Evolutionary conservation across 2,888 invertebrate species (phyloP), one percentile per base, ranked within the genome.

Genomic region (Toxonevra muliebris): DNA sequence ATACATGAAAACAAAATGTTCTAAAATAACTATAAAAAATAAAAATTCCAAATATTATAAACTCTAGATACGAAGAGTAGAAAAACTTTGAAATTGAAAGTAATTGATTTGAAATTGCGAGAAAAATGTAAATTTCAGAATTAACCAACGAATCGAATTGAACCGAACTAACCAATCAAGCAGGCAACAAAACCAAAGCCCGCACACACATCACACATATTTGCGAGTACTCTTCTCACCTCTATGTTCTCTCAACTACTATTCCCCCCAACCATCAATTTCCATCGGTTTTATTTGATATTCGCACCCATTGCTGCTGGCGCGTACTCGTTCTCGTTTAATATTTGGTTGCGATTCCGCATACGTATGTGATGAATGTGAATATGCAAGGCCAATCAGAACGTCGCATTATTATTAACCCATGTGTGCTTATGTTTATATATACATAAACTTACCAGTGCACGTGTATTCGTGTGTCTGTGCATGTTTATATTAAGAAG

Each of bases 311-410:
- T 30, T 30, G 30, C 30, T 48, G 48, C 57, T 55, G 7, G 17
- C 45, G 20, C 50, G 19, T 58, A 30, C 40, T 13, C 13, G 74
- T 79, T 80, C 79, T 75, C 76, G 69, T 74, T 72, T 73, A 75
- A 76, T 78, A 79, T 79, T 79, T 74, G 77, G 76, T 77, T 79
- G 75, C 80, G 78, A 81, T 81, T 81, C 80, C 80, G 80, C 80
- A 81, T 80, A 77, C 78, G 79, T 80, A 30, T 30, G 7, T 7
- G 30, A 30, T 30, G 30, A 30, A 30, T 30, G 30, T 30, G 30
- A 30, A 30, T 30, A 30, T 30, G 30, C 30, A 73, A 74, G 66
- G 70, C 68, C 68, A 69, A 65, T 69, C 68, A 69, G 58, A 69
- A 61, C 53, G 68, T 52, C 54, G 68, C 68, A 65, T 61, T 65